A percentile compares a stretch with the other conserved stretches of the same genome.
These are phyloP conservation scores for Neodiprion fabricii DNA, from an alignment of 1,140 invertebrate species.

Conservation along the genomic window DNA sequence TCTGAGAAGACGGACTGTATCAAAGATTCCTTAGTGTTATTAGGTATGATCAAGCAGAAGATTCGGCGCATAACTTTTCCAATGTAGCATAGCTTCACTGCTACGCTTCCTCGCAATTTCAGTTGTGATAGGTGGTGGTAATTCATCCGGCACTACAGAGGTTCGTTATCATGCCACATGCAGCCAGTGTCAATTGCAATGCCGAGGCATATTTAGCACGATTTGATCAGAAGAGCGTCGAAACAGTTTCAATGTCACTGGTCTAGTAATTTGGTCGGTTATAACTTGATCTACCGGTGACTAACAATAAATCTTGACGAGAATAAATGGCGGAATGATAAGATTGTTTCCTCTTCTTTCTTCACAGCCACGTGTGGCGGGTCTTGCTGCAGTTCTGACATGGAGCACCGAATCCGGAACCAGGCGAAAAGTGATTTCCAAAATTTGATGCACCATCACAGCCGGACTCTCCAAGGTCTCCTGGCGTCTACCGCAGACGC, in stretches of 20 bases:
- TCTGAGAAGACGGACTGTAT: too few relatives aligned
- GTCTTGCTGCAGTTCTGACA: constrained; percentile 66
- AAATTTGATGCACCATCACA: constrained; percentile 65
- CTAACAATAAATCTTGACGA: background rate
- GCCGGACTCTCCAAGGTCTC: constrained; percentile 68
- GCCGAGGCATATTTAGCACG: too few relatives aligned
- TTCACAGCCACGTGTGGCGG: constrained; percentile 63
- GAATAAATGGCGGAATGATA: background rate
- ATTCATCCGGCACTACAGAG: too few relatives aligned
- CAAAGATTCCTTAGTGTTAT: too few relatives aligned
- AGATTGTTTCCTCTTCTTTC: constrained; percentile 14
- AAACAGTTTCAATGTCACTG: background rate
- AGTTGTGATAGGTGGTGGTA: too few relatives aligned
- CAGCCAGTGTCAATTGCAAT: too few relatives aligned
- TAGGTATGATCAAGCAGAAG: too few relatives aligned
- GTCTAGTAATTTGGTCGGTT: background rate
- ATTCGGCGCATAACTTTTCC: too few relatives aligned
- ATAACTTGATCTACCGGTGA: background rate
- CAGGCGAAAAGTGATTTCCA: constrained; percentile 67
- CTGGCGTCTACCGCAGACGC: constrained; percentile 68
- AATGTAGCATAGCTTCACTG: too few relatives aligned
- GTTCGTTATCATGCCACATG: too few relatives aligned
- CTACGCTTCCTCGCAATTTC: too few relatives aligned
- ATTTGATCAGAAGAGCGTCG: too few relatives aligned
- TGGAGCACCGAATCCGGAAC: constrained; percentile 63